Base-by-base conservation (phyloP, 2,797 vertebrate genomes). In the Poecilia gillii region DNA sequence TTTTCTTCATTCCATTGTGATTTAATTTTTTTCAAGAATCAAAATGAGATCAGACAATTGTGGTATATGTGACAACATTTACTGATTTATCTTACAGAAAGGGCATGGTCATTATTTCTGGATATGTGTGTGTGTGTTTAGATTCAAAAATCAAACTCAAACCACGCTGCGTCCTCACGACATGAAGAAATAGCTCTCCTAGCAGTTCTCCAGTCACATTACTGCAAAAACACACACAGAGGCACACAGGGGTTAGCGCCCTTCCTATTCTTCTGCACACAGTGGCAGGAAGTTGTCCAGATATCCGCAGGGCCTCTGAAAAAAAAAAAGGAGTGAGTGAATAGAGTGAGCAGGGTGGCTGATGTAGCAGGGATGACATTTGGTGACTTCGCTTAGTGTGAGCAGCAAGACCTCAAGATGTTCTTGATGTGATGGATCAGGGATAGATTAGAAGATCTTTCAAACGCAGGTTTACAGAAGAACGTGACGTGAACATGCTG, bases 221-320 rank as follows among this genome's bases (percentile, higher is more conserved):
- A 55, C 45, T 41, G 59, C 73, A 79, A 53, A 86, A 70, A 43
- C 70, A 33, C 62, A 80, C 86, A 87, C 77, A 73, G 79, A 84
- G 8, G 46, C 84, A 81, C 77, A 81, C 57, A 23, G 76, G 45
- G 55, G 86, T 89, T 84, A 81, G 84, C 86, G 91, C 87, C 83
- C 85, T 89, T 89, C 82, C 94, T 92, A 95, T 96, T 96, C 93
- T 94, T 96, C 90, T 93, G 88, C 81, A 93, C 93, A 96, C 95
- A 96, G 96, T 95, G 92, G 93, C 95, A 96, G 96, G 96, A 96
- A 96, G 92, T 94, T 75, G 92, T 95, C 93, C 94, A 92, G 90
- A 96, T 95, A 94, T 96, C 96, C 94, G 95, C 92, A 92, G 89
- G 81, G 91, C 90, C 93, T 92, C 87, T 92, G 91, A 85, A 81